Evolutionary conservation across 1,140 invertebrate genomes (phyloP).

Genomic region (Pemphigus obesinymphae): DNA sequence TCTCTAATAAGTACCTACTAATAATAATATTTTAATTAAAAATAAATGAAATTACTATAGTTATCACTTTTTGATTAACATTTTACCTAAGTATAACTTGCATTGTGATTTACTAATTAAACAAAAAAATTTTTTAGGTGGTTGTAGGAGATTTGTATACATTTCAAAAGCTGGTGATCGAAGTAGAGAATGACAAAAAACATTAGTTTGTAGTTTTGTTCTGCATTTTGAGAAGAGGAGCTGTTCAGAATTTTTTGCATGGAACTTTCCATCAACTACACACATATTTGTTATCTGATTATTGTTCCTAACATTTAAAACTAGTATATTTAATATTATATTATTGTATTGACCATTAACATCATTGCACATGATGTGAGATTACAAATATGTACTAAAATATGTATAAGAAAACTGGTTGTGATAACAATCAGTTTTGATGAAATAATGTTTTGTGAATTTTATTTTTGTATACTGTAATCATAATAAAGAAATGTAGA

Average conservation of each 20-base stretch:
- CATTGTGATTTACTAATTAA: neutral
- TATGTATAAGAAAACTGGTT: neutral
- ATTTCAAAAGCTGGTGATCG: conserved; percentile 30
- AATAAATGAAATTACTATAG: neutral
- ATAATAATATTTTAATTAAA: too few species aligned
- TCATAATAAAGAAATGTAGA: too few species aligned
- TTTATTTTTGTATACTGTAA: neutral
- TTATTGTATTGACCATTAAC: neutral
- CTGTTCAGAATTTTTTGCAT: too few species aligned
- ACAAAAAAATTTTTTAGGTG: too few species aligned
- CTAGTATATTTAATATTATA: neutral
- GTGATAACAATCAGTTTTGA: neutral
- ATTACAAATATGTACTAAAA: neutral
- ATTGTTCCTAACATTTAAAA: conserved; percentile 2
- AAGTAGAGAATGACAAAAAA: neutral
- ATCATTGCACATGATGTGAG: neutral
- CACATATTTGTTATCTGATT: neutral
- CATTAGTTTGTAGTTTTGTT: neutral
- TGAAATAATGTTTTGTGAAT: neutral
- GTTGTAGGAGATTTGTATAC: conserved; percentile 34
- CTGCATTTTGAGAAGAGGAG: neutral
- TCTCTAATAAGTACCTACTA: too few species aligned
- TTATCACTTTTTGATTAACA: neutral
- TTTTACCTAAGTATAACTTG: neutral
- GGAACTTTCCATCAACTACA: neutral